Evolutionary conservation across 2,888 invertebrate species (phyloP).

Genomic region (Creontiades dilutus): DNA sequence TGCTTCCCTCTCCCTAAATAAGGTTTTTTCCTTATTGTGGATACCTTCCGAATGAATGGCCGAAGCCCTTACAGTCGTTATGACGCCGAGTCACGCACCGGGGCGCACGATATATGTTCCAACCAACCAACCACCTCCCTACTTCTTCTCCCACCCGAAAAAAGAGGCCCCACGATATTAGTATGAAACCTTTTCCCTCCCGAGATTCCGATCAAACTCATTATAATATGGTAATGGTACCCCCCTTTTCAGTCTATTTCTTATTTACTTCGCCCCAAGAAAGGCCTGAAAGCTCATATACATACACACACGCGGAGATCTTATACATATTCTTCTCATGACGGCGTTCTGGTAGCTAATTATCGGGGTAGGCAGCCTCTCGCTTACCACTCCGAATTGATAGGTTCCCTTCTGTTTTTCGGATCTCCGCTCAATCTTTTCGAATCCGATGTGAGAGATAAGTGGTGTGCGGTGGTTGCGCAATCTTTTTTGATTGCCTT

Average conservation of each 20-base stretch:
- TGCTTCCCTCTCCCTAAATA: conserved; percentile 51
- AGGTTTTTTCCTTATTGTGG: conserved; percentile 64
- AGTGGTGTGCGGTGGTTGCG: conserved; percentile 35
- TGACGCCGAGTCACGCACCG: conserved; percentile 69
- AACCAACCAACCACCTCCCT: neutral
- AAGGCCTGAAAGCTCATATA: conserved; percentile 33
- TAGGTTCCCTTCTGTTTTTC: conserved; percentile 70
- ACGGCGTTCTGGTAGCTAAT: conserved; percentile 70
- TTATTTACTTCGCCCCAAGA: conserved; percentile 62
- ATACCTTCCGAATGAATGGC: conserved; percentile 65
- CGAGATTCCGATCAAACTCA: conserved; percentile 72
- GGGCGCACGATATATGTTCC: neutral
- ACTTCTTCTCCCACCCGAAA: neutral
- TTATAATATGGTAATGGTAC: conserved; percentile 72
- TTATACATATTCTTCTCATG: conserved; percentile 52
- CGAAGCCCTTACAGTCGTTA: conserved; percentile 55
- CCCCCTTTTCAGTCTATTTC: conserved; percentile 67
- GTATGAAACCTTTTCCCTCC: conserved; percentile 56
- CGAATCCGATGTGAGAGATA: conserved; percentile 33
- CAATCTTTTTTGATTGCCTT: conserved; percentile 56
- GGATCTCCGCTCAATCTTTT: conserved; percentile 49
- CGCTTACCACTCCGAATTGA: conserved; percentile 62
- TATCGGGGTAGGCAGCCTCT: conserved; percentile 43
- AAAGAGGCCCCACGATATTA: conserved; percentile 33
- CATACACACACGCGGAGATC: conserved; percentile 13